These are phyloP conservation scores for Desmodus rotundus DNA, from an alignment of 2,113 vertebrate genomes.

Conservation along the genomic window DNA sequence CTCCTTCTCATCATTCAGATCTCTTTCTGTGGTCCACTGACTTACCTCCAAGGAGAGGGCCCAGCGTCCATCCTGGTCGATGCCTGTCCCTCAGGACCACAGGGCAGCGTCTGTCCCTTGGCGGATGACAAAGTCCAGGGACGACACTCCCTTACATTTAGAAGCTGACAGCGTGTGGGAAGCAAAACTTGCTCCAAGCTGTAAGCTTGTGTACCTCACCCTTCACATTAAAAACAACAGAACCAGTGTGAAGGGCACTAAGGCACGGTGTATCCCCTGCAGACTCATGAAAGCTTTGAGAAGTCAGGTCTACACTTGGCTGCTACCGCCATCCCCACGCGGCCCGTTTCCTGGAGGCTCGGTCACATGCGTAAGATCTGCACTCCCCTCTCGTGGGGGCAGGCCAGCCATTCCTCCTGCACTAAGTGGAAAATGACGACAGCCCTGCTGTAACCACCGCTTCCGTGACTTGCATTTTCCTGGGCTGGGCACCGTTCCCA, in stretches of 20 bases:
- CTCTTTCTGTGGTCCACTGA: not conserved
- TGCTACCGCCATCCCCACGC: not conserved
- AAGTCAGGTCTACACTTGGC: not conserved
- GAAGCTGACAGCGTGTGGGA: not conserved
- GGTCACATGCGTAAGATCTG: not conserved
- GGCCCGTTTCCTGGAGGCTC: not conserved
- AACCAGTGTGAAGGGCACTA: not conserved
- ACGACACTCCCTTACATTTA: not conserved
- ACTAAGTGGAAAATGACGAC: not conserved
- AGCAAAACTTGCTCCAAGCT: not conserved
- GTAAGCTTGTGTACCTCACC: not conserved
- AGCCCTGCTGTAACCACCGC: not conserved
- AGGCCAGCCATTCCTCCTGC: not conserved
- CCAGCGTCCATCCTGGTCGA: rapidly evolving
- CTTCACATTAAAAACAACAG: not conserved
- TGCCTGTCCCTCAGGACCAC: not conserved
- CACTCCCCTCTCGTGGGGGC: not conserved
- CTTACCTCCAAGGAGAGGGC: not conserved
- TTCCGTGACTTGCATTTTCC: not conserved
- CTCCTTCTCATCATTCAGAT: not conserved
- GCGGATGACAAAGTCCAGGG: not conserved
- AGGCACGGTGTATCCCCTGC: not conserved
- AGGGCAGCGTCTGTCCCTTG: not conserved
- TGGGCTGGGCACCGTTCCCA: not conserved
- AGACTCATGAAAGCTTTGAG: not conserved